Conservation (phyloP, 2,888 invertebrate genomes). For the Melikaiella ostensackeni region DNA sequence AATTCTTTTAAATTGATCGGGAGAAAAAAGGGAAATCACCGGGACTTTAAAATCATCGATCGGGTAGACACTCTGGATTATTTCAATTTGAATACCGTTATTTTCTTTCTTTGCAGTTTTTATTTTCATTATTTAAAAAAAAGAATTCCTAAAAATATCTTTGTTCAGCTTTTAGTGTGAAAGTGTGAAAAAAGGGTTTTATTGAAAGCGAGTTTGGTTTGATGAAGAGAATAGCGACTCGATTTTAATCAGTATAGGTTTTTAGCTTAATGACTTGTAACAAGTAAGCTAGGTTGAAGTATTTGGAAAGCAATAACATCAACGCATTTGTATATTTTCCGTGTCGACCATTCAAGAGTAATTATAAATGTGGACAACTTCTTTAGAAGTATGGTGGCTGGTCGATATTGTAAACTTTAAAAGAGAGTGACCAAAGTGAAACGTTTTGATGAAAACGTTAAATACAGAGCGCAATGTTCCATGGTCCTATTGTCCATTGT, state of each 20-base stretch:
- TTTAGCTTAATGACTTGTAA: slow-evolving; percentile 36
- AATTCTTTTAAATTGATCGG: too few species aligned
- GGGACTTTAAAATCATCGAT: too few species aligned
- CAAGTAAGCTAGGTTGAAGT: slow-evolving; percentile 32
- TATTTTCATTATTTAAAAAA: not conserved
- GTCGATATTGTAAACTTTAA: slow-evolving; percentile 60
- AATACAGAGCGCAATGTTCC: slow-evolving; percentile 44
- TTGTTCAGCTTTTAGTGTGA: not conserved
- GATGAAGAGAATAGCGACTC: slow-evolving; percentile 10
- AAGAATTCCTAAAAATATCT: not conserved
- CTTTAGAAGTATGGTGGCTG: slow-evolving; percentile 52
- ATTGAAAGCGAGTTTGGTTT: slow-evolving; percentile 21
- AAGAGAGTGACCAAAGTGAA: slow-evolving; percentile 69
- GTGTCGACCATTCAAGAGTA: slow-evolving; percentile 49
- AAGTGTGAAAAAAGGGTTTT: not conserved
- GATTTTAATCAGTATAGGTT: slow-evolving; percentile 35
- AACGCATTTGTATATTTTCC: slow-evolving; percentile 58
- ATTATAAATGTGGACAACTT: slow-evolving; percentile 43
- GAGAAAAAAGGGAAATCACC: too few species aligned
- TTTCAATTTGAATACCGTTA: too few species aligned
- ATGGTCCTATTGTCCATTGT: slow-evolving; percentile 35
- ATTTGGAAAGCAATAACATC: slow-evolving; percentile 28
- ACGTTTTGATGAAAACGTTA: slow-evolving; percentile 58
- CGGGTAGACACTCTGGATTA: too few species aligned
- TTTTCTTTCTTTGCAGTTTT: too few species aligned